phyloP scores from a whole-genome alignment of 2,888 invertebrate species.

The Drosophila barbarae region DNA sequence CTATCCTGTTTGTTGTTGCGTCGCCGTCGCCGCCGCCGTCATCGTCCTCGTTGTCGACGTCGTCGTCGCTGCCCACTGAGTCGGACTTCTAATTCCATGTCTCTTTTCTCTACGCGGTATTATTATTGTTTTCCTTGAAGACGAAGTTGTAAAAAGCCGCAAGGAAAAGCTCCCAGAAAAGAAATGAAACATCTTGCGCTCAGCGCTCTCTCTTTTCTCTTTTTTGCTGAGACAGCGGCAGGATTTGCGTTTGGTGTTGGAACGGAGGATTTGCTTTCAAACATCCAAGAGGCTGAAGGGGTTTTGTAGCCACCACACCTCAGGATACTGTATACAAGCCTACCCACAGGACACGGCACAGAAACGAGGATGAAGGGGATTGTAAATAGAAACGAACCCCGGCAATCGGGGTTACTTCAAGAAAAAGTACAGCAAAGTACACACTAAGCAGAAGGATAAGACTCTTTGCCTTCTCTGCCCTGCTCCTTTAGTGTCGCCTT shows the following conservation, averaged over 20 bases:
- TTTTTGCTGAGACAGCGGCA: constrained; percentile 28
- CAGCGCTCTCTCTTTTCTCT: constrained; percentile 36
- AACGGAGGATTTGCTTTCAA: constrained; percentile 34
- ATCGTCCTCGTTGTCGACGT: constrained; percentile 27
- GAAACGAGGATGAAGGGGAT: not conserved
- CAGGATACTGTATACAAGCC: not conserved
- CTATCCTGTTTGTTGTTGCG: constrained; percentile 30
- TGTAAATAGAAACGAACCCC: constrained; percentile 21
- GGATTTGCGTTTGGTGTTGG: constrained; percentile 40
- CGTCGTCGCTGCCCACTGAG: constrained; percentile 28
- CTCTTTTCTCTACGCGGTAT: constrained; percentile 56
- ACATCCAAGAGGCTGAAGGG: constrained; percentile 7
- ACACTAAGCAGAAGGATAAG: constrained; percentile 48
- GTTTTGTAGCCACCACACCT: not conserved
- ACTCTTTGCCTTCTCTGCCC: constrained; percentile 19
- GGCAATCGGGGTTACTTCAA: constrained; percentile 60
- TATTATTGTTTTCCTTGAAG: constrained; percentile 71
- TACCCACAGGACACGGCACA: not conserved
- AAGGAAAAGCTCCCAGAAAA: constrained; percentile 38
- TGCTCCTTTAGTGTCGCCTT: not conserved
- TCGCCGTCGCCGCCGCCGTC: constrained; percentile 14
- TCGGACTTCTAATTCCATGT: constrained; percentile 49
- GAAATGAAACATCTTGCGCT: constrained; percentile 41
- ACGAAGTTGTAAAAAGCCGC: constrained; percentile 48
- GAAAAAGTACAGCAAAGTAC: constrained; percentile 36